Conservation (phyloP, 2,797 vertebrate species). For the Mergus octosetaceus region DNA sequence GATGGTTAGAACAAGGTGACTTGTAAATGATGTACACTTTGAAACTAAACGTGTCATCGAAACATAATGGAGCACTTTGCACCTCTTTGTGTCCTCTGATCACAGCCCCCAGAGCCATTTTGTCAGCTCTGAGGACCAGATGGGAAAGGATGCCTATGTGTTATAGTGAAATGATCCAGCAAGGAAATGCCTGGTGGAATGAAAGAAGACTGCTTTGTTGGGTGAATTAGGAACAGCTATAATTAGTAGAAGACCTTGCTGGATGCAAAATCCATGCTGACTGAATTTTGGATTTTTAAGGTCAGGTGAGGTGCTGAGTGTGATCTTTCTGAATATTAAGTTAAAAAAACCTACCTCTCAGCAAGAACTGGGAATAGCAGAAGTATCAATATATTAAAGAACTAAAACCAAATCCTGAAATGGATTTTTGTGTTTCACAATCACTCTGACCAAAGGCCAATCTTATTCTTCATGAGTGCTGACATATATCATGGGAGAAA, state of each 20-base stretch:
- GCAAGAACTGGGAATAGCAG: neutral
- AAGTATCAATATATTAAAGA: neutral
- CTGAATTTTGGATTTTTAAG: neutral
- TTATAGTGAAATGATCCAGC: neutral
- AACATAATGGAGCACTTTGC: neutral
- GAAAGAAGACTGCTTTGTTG: neutral
- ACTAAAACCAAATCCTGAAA: neutral
- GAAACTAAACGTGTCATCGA: neutral
- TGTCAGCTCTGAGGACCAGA: neutral
- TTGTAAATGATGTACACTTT: neutral
- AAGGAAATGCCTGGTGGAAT: neutral
- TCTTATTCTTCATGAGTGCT: neutral
- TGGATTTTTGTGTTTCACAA: neutral
- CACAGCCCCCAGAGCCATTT: neutral
- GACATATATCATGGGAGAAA: neutral
- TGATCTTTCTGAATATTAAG: neutral
- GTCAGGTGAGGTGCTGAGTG: neutral
- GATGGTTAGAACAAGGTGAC: neutral
- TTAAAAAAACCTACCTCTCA: neutral
- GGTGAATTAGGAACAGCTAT: neutral
- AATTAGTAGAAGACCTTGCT: neutral
- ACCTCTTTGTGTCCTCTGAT: neutral
- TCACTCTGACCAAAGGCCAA: neutral
- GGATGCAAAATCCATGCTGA: neutral
- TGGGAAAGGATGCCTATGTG: neutral